A percentile compares a stretch with the other conserved stretches of the same genome.
Conservation (phyloP, 2,888 invertebrate species). For the Conchocele bisecta region DNA sequence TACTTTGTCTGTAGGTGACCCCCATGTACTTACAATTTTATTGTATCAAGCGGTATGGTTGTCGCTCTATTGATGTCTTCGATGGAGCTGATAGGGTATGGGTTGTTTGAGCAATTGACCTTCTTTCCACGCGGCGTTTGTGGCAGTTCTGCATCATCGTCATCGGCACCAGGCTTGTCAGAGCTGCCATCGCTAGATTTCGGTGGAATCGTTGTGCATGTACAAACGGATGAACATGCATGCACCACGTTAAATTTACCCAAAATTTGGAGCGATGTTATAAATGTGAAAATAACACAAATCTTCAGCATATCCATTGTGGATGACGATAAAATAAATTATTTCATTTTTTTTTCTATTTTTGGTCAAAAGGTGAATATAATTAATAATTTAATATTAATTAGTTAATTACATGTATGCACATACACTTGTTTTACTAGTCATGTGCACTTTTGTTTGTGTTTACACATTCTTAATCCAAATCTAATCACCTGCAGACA, state of each 20-base stretch:
- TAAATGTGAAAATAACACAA: constrained; percentile 53
- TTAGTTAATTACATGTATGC: no score
- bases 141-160: constrained; percentile 24
- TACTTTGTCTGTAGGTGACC: no score
- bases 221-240: constrained; percentile 50
- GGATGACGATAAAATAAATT: no score
- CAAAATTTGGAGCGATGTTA: constrained; percentile 37
- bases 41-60: constrained; percentile 63
- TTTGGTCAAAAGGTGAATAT: no score
- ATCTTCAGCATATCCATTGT: constrained; percentile 52
- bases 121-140: constrained; percentile 57
- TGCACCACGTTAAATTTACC: constrained; percentile 4
- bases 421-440: no score
- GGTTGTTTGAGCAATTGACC: constrained; percentile 67
- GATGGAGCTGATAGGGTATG: constrained; percentile 60
- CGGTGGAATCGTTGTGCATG: constrained; percentile 47
- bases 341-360: no score
- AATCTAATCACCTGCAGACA: no score
- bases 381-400: no score
- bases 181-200: constrained; percentile 28
- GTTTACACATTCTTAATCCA: background rate
- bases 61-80: constrained; percentile 50
- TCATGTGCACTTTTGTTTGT: no score
- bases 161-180: constrained; percentile 8
- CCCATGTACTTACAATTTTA: constrained; percentile 67